Evolutionary conservation across 2,888 invertebrate species (phyloP), one percentile per base, ranked within the genome.

Genomic region (Pilophorus perplexus): DNA sequence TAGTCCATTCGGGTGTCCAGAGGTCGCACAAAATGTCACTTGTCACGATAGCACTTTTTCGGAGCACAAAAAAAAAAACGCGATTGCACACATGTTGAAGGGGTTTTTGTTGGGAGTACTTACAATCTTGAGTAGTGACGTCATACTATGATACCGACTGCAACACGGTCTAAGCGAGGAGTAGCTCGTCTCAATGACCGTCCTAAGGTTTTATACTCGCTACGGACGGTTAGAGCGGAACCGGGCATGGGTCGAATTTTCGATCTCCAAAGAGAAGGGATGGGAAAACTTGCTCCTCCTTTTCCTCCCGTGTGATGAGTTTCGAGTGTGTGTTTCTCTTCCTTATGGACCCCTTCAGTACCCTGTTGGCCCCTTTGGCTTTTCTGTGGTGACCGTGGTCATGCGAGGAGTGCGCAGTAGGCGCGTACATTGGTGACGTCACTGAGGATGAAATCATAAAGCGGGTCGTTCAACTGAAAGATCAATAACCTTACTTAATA

Each of bases 171-270:
- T 33, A 33, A 12, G 6, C 33, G 33, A 12, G 28, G 28, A 38
- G 64, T 54, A 28, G 44, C 16, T 20, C 27, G 14, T 42, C 16
- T 6, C 40, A 38, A 5, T 12, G 12, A 20, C 54, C 54, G 28
- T 46, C 25, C 22, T 38, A 22, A 16, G 1, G 52, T 48, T 65
- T 42, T 65, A 65, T 65, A 65, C 62, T 52, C 52, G 54, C 54
- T 37, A 65, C 64, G 64, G 52, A 54, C 64, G 52, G 54, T n/a
- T 65, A 52, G 64, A 52, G 64, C 64, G 52, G 64, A 65, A 52
- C 52, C n/a, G 28, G 28, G 25, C 10, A 25, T 28, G 27, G 18
- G 27, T 25, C 25, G 28, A 14, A 52, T 18, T 28, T 52, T 52
- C 27, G 28, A 52, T 52, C 28, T 52, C 28, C 46, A 46, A 22